Conservation (phyloP, 2,888 invertebrate genomes). For the Cataglyphis cursor region DNA sequence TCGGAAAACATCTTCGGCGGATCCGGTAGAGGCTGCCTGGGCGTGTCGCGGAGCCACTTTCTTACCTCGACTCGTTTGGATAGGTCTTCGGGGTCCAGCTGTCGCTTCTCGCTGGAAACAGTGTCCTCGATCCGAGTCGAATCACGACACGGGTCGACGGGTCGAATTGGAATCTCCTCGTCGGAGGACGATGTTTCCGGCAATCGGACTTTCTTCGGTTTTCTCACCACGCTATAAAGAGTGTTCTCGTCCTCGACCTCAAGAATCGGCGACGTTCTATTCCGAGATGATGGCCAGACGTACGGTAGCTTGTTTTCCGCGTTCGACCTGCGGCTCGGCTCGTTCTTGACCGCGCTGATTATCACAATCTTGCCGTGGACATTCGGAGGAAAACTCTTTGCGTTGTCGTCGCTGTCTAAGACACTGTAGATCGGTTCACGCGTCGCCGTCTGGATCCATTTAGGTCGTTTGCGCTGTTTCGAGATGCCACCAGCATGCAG, state of each 20-base stretch:
- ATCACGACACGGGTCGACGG: slow-evolving; percentile 6
- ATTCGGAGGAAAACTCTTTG: slow-evolving; percentile 4
- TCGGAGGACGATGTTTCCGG: slow-evolving; percentile 14
- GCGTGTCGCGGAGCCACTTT: slow-evolving; percentile 79
- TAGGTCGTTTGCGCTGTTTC: slow-evolving; percentile 70
- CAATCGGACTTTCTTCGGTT: slow-evolving; percentile 73
- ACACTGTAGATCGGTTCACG: slow-evolving; percentile 81
- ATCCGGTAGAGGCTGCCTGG: slow-evolving; percentile 62
- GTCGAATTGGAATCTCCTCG: neutral
- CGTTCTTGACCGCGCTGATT: slow-evolving; percentile 68
- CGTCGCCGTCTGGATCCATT: slow-evolving; percentile 82
- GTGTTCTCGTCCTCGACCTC: slow-evolving; percentile 75
- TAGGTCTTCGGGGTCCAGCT: slow-evolving; percentile 42
- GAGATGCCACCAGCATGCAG: slow-evolving; percentile 26
- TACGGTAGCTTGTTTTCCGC: slow-evolving; percentile 8
- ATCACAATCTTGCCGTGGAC: slow-evolving; percentile 64
- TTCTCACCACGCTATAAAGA: slow-evolving; percentile 80
- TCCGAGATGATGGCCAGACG: slow-evolving; percentile 27
- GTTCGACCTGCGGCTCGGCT: neutral
- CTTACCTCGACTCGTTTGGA: slow-evolving; percentile 75
- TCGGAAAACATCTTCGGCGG: slow-evolving; percentile 38
- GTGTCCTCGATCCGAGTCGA: slow-evolving; percentile 6
- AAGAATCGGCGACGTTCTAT: neutral
- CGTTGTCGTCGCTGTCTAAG: slow-evolving; percentile 71
- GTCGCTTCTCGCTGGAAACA: slow-evolving; percentile 30